Conservation (phyloP, 2,797 vertebrate genomes). For the Alectoris magna region DNA sequence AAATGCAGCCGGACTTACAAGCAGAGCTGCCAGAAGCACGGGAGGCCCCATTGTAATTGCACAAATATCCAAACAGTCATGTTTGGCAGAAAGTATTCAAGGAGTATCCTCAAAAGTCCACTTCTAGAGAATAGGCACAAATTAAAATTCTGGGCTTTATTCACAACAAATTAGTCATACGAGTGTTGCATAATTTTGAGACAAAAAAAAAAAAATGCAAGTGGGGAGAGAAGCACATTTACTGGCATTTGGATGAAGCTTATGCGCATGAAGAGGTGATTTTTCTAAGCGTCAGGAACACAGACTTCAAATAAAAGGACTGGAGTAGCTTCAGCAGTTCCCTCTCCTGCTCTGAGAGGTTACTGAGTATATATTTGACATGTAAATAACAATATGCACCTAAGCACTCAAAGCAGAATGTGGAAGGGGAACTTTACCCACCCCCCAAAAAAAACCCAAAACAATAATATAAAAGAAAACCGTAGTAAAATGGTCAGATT, state of each 20-base stretch:
- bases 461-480: no score
- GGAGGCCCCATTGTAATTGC: slow-evolving; percentile 56
- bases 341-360: neutral
- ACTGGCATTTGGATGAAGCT: neutral
- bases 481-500: neutral
- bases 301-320: neutral
- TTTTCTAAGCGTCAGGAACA: neutral
- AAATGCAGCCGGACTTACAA: slow-evolving; percentile 48
- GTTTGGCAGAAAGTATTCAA: slow-evolving; percentile 52
- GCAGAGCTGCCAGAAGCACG: slow-evolving; percentile 26
- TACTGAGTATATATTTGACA: neutral
- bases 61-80: slow-evolving; percentile 51
- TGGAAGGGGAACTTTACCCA: neutral
- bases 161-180: slow-evolving; percentile 47
- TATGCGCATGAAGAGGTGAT: neutral
- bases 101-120: slow-evolving; percentile 63
- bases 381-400: neutral
- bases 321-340: neutral
- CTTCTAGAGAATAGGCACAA: slow-evolving; percentile 47
- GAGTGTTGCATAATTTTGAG: slow-evolving; percentile 39
- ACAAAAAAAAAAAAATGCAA: slow-evolving; percentile 10
- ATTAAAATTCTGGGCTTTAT: slow-evolving; percentile 45
- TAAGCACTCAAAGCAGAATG: neutral
- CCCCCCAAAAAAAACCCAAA: neutral
- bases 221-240: neutral